Conservation (phyloP, 2,888 invertebrate species). For the Archips xylosteana region DNA sequence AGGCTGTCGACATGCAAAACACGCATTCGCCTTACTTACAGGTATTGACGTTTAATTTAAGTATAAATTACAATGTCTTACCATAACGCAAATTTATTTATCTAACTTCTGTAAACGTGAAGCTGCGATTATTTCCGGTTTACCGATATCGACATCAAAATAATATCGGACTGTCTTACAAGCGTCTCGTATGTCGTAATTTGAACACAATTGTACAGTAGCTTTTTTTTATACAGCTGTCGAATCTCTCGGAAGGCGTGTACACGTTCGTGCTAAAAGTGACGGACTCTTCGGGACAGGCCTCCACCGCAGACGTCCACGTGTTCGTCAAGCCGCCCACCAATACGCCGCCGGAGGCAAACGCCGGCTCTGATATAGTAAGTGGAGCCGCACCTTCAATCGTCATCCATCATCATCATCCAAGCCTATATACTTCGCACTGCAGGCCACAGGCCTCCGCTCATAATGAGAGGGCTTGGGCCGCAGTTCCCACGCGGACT, state of each 20-base stretch:
- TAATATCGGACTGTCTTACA: no score
- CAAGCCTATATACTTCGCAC: no score
- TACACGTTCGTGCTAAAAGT: slow-evolving; percentile 97
- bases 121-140: no score
- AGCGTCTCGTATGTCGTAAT: no score
- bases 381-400: slow-evolving; percentile 46
- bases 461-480: no score
- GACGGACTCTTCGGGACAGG: slow-evolving; percentile 95
- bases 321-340: slow-evolving; percentile 97
- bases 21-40: slow-evolving; percentile 95
- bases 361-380: slow-evolving; percentile 85
- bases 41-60: slow-evolving; percentile 53
- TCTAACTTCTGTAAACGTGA: no score
- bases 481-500: no score
- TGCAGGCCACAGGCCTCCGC: no score
- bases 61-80: no score
- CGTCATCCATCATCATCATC: no score
- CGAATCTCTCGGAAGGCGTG: slow-evolving; percentile 96
- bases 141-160: no score
- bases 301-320: slow-evolving; percentile 94
- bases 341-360: slow-evolving; percentile 92
- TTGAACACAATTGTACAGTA: background rate
- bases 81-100: no score
- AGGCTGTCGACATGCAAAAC: slow-evolving; percentile 98
- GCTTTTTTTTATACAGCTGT: slow-evolving; percentile 81